Conservation (phyloP, 2,888 invertebrate species). For the Clepsis dumicolana region DNA sequence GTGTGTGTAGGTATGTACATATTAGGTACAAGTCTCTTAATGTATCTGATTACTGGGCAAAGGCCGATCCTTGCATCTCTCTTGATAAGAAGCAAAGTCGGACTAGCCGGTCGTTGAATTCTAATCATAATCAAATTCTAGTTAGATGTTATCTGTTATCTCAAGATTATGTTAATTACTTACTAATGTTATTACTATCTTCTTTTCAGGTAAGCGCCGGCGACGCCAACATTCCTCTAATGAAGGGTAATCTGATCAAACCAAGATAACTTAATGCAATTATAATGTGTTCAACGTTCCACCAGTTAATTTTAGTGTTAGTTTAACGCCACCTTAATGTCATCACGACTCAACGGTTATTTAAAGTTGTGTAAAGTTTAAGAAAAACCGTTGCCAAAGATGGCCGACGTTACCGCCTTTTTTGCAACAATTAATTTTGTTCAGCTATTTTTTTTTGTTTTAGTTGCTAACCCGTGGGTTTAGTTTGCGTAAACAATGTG, state of each 20-base stretch:
- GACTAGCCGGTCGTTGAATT: too few species aligned
- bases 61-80: too few species aligned
- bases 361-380: slow-evolving; percentile 15
- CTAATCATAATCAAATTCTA: neutral
- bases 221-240: slow-evolving; percentile 10
- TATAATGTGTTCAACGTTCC: slow-evolving; percentile 2
- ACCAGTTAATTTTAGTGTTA: slow-evolving; percentile 16
- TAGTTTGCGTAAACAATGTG: slow-evolving; percentile 10
- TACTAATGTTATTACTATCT: slow-evolving; percentile 7
- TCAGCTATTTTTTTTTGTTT: slow-evolving; percentile 14
- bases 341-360: slow-evolving; percentile 18
- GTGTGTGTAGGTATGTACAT: too few species aligned
- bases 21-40: too few species aligned
- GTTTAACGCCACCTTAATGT: slow-evolving; percentile 15
- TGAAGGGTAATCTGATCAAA: slow-evolving; percentile 7
- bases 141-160: neutral
- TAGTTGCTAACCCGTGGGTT: slow-evolving; percentile 6
- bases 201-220: slow-evolving; percentile 33
- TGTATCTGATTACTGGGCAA: too few species aligned
- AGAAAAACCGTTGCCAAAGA: slow-evolving; percentile 33
- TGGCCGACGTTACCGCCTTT: slow-evolving; percentile 8
- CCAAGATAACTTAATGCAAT: slow-evolving; percentile 1
- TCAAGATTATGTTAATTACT: neutral
- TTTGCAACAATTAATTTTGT: slow-evolving; percentile 9
- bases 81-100: too few species aligned